phyloP scores from a whole-genome alignment of 2,797 vertebrate genomes.

The Eulemur mongoz region DNA sequence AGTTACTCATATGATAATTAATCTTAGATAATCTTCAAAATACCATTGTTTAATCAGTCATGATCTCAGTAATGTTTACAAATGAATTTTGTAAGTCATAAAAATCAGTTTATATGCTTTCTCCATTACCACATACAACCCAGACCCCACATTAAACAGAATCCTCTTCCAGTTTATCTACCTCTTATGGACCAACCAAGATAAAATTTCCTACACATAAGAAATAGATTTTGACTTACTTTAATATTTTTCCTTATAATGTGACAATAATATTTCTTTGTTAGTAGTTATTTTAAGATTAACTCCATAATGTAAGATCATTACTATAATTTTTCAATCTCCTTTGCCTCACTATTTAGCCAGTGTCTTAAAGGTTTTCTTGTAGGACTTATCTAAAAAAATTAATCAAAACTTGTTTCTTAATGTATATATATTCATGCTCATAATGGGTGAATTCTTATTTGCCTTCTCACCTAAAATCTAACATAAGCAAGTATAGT shows the following conservation, averaged over 20 bases:
- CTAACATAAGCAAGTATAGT: background rate
- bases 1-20: background rate
- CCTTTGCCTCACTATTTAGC: background rate
- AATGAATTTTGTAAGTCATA: background rate
- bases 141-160: background rate
- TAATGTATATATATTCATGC: background rate
- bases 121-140: background rate
- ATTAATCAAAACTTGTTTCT: background rate
- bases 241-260: background rate
- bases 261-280: background rate
- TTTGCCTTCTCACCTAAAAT: background rate
- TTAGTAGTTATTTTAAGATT: constrained; percentile 18
- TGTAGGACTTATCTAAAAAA: background rate
- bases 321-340: background rate
- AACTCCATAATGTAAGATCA: background rate
- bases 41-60: background rate
- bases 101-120: background rate
- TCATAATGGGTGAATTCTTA: background rate
- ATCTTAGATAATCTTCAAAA: background rate
- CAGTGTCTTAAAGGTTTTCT: background rate
- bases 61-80: background rate
- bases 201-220: background rate
- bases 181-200: background rate
- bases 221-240: background rate
- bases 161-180: background rate